Percentiles rank a stretch among this genome's conserved stretches.
Conservation (phyloP, 1,140 invertebrate species). For the Pollicipes pollicipes region DNA sequence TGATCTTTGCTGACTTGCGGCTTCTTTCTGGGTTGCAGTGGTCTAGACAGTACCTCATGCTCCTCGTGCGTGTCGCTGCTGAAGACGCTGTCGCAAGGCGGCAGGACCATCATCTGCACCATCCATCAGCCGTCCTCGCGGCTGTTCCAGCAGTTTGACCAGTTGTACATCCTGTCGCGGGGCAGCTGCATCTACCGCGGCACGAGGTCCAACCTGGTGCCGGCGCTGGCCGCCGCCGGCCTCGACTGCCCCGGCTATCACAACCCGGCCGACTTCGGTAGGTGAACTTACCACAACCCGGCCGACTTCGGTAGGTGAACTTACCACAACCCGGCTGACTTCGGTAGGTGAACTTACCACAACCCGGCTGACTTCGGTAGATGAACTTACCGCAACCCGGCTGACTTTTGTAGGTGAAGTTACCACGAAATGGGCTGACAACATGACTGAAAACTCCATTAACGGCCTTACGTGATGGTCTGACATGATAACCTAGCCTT, state of each 20-base stretch:
- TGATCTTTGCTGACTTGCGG: conserved; percentile 16
- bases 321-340: too few relatives aligned
- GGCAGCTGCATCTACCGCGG: conserved; percentile 86
- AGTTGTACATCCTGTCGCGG: conserved; percentile 67
- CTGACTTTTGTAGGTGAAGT: too few relatives aligned
- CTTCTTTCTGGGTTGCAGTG: conserved; percentile 36
- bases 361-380: too few relatives aligned
- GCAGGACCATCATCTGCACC: conserved; percentile 83
- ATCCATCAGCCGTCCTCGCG: conserved; percentile 93
- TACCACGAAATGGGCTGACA: too few relatives aligned
- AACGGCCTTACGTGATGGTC: too few relatives aligned
- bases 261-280: conserved; percentile 72
- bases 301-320: too few relatives aligned
- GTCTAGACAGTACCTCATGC: conserved; percentile 66
- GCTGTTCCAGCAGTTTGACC: conserved; percentile 89
- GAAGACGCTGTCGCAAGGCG: conserved; percentile 62
- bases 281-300: too few relatives aligned
- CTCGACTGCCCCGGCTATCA: conserved; percentile 81
- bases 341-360: too few relatives aligned
- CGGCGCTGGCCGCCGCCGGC: conserved; percentile 63
- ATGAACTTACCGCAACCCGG: too few relatives aligned
- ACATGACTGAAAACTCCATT: too few relatives aligned
- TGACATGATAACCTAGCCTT: too few relatives aligned
- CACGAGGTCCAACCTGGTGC: conserved; percentile 54
- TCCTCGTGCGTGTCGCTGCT: conserved; percentile 58